Base-by-base conservation (phyloP, 1,140 invertebrate genomes). In the Solenopsis invicta region DNA sequence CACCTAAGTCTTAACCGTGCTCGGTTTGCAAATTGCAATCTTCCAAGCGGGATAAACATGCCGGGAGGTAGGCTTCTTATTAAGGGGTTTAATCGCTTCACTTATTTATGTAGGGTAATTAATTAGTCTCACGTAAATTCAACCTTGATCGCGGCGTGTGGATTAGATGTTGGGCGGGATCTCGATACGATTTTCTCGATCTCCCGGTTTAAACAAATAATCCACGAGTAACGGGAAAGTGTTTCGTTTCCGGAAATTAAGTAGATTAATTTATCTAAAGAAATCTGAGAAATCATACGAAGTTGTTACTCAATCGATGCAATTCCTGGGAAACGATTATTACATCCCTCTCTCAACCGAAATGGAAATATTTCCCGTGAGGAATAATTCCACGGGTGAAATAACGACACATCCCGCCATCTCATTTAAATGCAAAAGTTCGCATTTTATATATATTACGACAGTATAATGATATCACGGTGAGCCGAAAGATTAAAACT, bases 31-130 rank as follows among this genome's bases (percentile, higher is more conserved):
- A 90, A 90, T 90, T 90, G 86, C 88, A 90, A 87, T 90, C 88
- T 88, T 90, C 88, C 75, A 54, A 75, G 59, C 74, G 72, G 66
- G 67, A 86, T 87, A 90, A 90, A 90, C 88, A 90, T 86, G 86
- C 87, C 85, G 59, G 75, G 69, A 81, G 75, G 86, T 89, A 87
- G 41, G 48, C 88, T 88, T 64, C 89, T 88, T 85, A 87, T 69
- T 74, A 61, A 41, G 24, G 71, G 80, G 74, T 69, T 87, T 87
- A 90, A 90, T 90, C 89, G 89, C 56, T 29, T 34, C 69, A 90
- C 88, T 85, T 90, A 90, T 89, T 90, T 90, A 89, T 90, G 80
- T 77, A 56, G 62, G 41, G 74, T 90, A 90, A 90, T 90, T 90
- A 90, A 90, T 87, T 82, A 76, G 16, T 64, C 61, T 24, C 21